These are phyloP conservation scores for Eucera pruinosa DNA, from an alignment of 2,888 invertebrate genomes.

Conservation along the genomic window DNA sequence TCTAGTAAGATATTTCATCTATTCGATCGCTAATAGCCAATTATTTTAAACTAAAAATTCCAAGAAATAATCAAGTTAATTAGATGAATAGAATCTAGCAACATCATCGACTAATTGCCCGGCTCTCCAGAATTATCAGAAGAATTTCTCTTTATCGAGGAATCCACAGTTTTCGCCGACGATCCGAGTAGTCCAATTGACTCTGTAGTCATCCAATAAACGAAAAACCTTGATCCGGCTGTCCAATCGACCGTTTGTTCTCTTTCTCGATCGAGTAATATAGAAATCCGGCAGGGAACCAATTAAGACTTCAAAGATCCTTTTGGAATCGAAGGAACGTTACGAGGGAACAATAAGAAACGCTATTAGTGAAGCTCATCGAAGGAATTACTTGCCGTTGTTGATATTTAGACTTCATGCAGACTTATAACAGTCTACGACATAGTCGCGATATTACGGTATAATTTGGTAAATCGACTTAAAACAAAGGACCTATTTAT, in stretches of 20 bases:
- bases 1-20: too few relatives aligned
- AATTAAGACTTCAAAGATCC: constrained; percentile 20
- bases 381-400: background rate
- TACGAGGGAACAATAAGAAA: background rate
- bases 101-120: background rate
- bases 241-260: constrained; percentile 9
- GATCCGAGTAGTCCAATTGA: constrained; percentile 1
- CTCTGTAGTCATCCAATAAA: constrained; percentile 16
- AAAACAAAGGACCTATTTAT: too few relatives aligned
- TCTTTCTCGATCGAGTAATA: constrained; percentile 3
- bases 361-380: constrained; percentile 26
- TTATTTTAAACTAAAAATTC: too few relatives aligned
- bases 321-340: background rate
- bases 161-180: constrained; percentile 5
- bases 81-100: too few relatives aligned
- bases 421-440: too few relatives aligned
- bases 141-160: background rate
- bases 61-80: too few relatives aligned
- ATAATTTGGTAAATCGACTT: too few relatives aligned
- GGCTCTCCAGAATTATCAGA: background rate
- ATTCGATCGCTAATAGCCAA: too few relatives aligned
- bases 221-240: constrained; percentile 25
- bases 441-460: too few relatives aligned
- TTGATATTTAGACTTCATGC: too few relatives aligned
- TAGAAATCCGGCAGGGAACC: background rate